Evolutionary conservation across 2,888 invertebrate species (phyloP), one percentile per base, ranked within the genome.

Genomic region (Zhuqinia jingwanae): DNA sequence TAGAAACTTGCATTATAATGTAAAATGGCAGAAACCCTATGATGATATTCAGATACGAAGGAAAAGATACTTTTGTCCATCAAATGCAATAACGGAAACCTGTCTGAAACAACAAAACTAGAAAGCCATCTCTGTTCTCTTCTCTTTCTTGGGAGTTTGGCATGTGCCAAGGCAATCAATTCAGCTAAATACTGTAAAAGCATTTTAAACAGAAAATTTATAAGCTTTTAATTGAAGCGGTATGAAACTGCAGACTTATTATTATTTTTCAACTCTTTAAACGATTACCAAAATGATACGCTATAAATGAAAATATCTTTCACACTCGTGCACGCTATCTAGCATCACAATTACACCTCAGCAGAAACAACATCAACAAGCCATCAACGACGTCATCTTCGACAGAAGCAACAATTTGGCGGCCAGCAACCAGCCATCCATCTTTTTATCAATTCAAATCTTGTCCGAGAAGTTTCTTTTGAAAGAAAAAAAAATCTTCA

Each of bases 81-180:
- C 47, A 70, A 22, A 70, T 6, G 45, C 47, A 47, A 70, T 47
- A 70, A 70, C 25, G 68, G 60, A 79, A 68, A 68, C 45, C 50
- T 50, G 79, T 60, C 79, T 27, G 60, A 50, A 68, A 68, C 45
- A 17, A 75, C 36, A 36, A 8, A 36, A 36, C 36, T 42, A 56
- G 68, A n/a, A n/a, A n/a, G n/a, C n/a, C n/a, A n/a, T n/a, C n/a
- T n/a, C n/a, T n/a, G n/a, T n/a, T n/a, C n/a, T n/a, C n/a, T n/a
- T 17, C 27, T 60, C 56, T 77, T 47, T 47, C 50, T 70, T 50
- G 47, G 47, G 70, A 70, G 70, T 70, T 70, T 68, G 80, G 68
- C 80, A 68, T 80, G 80, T 80, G 80, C 80, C 80, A 68, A 20
- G 56, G 53, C 80, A 50, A 80, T 65, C 65, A 56, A 68, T 68